phyloP scores from a whole-genome alignment of 2,113 vertebrate species.

The cattle (Bos taurus) region DNA sequence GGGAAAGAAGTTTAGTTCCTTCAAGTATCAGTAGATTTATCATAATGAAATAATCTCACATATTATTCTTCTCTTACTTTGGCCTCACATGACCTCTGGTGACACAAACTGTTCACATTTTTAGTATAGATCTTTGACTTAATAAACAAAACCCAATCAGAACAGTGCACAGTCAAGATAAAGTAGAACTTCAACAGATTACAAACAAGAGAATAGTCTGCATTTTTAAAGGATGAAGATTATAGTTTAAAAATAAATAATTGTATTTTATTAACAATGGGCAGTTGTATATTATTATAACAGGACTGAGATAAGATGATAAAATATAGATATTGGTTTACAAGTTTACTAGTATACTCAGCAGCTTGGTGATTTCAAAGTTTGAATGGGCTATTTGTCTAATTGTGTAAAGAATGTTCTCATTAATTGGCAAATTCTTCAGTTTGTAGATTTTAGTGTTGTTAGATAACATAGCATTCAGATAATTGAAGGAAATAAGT shows the following conservation, averaged over 20 bases:
- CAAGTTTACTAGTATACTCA: not conserved
- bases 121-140: not conserved
- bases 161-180: not conserved
- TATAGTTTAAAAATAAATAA: not conserved
- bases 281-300: not conserved
- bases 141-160: not conserved
- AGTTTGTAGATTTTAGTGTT: constrained; percentile 14
- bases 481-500: not conserved
- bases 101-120: not conserved
- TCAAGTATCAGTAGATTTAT: not conserved
- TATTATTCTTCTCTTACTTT: not conserved
- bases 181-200: not conserved
- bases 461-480: not conserved
- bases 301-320: not conserved
- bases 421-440: not conserved
- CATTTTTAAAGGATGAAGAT: not conserved
- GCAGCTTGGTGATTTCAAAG: not conserved
- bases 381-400: not conserved
- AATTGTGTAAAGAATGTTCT: not conserved
- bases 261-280: not conserved
- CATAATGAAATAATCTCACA: not conserved
- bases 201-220: not conserved
- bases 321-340: not conserved
- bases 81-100: not conserved
- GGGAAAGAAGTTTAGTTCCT: not conserved